A percentile compares a stretch with the other conserved stretches of the same genome.
These are phyloP conservation scores for Penaeus monodon DNA, from an alignment of 2,888 invertebrate genomes.

Conservation along the genomic window DNA sequence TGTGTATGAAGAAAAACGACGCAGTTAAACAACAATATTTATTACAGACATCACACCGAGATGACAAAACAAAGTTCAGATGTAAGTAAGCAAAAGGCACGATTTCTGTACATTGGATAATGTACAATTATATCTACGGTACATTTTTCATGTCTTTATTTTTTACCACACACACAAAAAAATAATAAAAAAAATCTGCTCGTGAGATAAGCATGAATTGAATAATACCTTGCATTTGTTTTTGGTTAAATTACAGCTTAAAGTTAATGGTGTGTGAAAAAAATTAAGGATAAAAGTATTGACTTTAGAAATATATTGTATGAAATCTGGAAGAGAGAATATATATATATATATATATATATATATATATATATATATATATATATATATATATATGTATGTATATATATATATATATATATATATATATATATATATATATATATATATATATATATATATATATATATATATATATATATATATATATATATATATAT, in stretches of 20 bases:
- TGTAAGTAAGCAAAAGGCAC: conserved; percentile 52
- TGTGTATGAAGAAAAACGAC: background rate
- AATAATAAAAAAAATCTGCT: no score
- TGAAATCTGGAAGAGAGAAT: background rate
- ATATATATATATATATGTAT: conserved; percentile 32
- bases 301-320: no score
- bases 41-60: conserved; percentile 52
- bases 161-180: no score
- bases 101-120: conserved; percentile 43
- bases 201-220: no score
- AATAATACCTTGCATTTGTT: no score
- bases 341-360: conserved; percentile 3
- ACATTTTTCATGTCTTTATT: background rate
- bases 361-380: conserved; percentile 38
- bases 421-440: conserved; percentile 7
- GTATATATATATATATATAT: conserved; percentile 36
- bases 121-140: conserved; percentile 31
- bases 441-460: conserved; percentile 24
- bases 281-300: no score
- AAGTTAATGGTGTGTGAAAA: no score
- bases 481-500: conserved; percentile 41
- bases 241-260: no score
- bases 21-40: conserved; percentile 39
- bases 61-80: conserved; percentile 37
- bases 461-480: conserved; percentile 23